A percentile compares a stretch with the other conserved stretches of the same genome.
Conservation (phyloP, 2,113 vertebrate genomes). For the Salvelinus namaycush region DNA sequence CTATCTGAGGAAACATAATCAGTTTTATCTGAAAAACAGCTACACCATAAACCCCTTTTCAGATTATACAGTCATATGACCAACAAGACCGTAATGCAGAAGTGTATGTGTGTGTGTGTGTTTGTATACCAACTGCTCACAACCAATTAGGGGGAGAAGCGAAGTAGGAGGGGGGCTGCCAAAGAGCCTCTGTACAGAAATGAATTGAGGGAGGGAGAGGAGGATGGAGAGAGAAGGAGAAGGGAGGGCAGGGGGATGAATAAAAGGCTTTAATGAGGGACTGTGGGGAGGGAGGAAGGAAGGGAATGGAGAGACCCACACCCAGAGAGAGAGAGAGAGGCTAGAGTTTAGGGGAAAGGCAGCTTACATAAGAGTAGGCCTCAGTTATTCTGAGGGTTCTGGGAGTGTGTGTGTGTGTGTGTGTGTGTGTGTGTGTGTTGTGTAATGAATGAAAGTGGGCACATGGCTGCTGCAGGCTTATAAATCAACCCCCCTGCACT, state of each 20-base stretch:
- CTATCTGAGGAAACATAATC: not conserved
- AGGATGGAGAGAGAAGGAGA: not conserved
- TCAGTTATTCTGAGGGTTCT: constrained; percentile 25
- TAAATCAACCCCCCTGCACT: not conserved
- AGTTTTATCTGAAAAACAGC: constrained; percentile 4
- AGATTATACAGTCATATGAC: constrained; percentile 53
- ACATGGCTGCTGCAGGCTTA: not conserved
- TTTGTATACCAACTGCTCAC: constrained; percentile 11
- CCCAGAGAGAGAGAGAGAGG: constrained; percentile 5
- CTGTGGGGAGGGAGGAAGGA: constrained; percentile 38
- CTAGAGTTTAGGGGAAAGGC: constrained; percentile 48
- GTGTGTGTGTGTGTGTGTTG: constrained; percentile 1
- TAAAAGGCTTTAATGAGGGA: constrained; percentile 57
- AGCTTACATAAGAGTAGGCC: constrained; percentile 52
- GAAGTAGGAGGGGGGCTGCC: constrained; percentile 32
- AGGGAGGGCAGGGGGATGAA: constrained; percentile 29
- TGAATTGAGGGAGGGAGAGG: constrained; percentile 25
- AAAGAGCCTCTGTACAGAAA: constrained; percentile 42
- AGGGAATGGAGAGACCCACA: constrained; percentile 22
- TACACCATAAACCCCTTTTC: constrained; percentile 17
- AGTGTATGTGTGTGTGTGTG: not conserved
- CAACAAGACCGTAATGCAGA: constrained; percentile 40
- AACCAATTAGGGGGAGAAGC: constrained; percentile 50
- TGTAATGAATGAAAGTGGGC: constrained; percentile 18
- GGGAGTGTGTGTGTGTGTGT: constrained; percentile 17